Conservation (phyloP, 2,888 invertebrate species). For the Temnothorax unifasciatus region DNA sequence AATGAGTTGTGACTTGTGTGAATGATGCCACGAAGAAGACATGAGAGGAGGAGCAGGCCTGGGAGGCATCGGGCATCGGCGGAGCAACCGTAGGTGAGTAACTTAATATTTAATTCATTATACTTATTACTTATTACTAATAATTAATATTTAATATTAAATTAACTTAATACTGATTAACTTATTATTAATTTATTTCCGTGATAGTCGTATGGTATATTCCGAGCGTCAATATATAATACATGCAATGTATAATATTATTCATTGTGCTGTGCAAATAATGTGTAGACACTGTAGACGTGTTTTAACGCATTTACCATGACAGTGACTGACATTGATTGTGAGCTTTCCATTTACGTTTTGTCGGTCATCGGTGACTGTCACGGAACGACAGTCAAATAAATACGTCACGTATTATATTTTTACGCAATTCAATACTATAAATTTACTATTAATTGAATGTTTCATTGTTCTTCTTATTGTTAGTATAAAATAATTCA, state of each 20-base stretch:
- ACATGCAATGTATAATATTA: background rate
- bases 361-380: no score
- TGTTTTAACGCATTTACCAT: background rate
- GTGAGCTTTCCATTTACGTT: no score
- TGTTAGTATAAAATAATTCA: no score
- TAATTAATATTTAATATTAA: no score
- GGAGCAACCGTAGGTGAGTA: background rate
- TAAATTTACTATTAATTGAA: no score
- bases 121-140: no score
- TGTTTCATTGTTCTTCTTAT: no score
- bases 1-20: background rate
- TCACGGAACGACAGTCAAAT: no score
- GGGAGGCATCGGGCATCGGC: background rate
- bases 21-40: background rate
- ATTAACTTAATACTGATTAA: background rate
- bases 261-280: background rate
- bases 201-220: background rate
- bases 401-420: no score
- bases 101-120: background rate
- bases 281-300: background rate
- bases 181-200: background rate
- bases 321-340: no score
- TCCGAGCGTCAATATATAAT: background rate
- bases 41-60: background rate
- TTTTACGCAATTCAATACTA: no score